Evolutionary conservation across 2,888 invertebrate genomes (phyloP).

Genomic region (Pollenia angustigena): DNA sequence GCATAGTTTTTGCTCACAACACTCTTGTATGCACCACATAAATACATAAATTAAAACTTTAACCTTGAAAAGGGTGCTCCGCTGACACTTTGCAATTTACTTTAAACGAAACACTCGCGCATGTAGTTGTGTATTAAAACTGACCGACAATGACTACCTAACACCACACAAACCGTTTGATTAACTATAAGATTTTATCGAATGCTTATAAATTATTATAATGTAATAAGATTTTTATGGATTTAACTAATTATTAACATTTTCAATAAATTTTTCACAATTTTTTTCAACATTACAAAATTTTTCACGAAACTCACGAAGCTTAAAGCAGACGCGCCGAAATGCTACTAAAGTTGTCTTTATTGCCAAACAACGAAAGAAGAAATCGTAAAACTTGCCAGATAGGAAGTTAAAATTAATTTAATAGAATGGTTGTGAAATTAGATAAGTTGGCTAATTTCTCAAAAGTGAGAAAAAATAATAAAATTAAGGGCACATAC

Average conservation of each 20-base stretch:
- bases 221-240: constrained; percentile 7
- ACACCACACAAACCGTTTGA: neutral
- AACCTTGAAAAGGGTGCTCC: neutral
- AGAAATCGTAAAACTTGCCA: neutral
- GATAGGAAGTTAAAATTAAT: too few relatives aligned
- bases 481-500: too few relatives aligned
- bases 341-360: too few relatives aligned
- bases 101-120: neutral
- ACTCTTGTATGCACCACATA: neutral
- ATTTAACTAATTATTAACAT: neutral
- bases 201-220: neutral
- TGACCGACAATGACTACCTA: too few relatives aligned
- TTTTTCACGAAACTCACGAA: neutral
- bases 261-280: neutral
- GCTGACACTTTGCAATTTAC: neutral
- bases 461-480: too few relatives aligned
- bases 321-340: neutral
- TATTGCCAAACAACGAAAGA: neutral
- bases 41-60: too few relatives aligned
- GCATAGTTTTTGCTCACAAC: neutral
- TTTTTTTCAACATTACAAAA: neutral
- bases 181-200: neutral
- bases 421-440: too few relatives aligned
- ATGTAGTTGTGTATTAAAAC: too few relatives aligned
- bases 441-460: too few relatives aligned